These are phyloP conservation scores for Mustelus asterias DNA, from an alignment of 2,113 vertebrate genomes.

Conservation along the genomic window DNA sequence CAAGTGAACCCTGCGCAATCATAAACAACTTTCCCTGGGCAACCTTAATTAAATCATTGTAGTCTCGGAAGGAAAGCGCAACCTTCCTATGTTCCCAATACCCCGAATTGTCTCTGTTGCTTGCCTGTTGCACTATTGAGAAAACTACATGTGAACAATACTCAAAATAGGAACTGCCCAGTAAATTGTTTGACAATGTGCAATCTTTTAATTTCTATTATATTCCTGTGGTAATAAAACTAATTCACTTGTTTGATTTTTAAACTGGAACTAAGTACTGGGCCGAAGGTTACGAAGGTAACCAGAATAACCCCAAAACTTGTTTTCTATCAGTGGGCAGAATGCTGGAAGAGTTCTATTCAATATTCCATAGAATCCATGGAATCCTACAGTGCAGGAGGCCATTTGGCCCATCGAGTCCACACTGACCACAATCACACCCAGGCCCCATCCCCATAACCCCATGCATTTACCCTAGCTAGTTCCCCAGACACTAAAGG, in stretches of 20 bases:
- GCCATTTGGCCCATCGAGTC: too few relatives aligned
- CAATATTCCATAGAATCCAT: background rate
- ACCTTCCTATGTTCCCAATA: background rate
- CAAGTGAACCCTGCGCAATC: background rate
- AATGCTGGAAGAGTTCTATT: background rate
- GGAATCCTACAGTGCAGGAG: too few relatives aligned
- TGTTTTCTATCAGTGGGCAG: background rate
- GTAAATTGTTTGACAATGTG: background rate
- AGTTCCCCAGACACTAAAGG: too few relatives aligned
- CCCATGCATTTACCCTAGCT: too few relatives aligned
- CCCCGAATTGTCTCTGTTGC: background rate
- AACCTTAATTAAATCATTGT: background rate
- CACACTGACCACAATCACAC: too few relatives aligned
- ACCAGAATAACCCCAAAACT: background rate
- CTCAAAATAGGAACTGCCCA: background rate
- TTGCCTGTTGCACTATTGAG: background rate
- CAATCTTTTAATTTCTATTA: background rate
- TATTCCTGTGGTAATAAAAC: background rate
- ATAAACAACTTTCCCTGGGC: background rate
- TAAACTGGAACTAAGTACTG: background rate
- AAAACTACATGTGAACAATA: background rate
- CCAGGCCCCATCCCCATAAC: too few relatives aligned
- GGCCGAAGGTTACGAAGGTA: background rate
- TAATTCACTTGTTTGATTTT: background rate
- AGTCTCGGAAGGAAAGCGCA: background rate